phyloP scores from a whole-genome alignment of 2,113 vertebrate species.

The Pangasianodon gigas region DNA sequence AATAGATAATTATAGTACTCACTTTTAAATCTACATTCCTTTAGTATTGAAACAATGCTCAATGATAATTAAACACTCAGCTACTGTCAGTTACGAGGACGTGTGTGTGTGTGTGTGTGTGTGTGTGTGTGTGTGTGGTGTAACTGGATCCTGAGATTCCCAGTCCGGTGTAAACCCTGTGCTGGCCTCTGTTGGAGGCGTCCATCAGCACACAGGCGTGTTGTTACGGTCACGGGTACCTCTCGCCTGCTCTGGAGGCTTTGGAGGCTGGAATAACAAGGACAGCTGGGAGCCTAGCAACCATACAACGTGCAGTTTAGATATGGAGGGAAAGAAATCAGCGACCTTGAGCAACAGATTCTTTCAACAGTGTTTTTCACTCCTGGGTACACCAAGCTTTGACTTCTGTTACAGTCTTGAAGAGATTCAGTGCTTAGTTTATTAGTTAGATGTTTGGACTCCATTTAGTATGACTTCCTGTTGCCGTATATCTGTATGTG shows the following conservation, averaged over 20 bases:
- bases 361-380: not conserved
- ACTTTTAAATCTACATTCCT: not conserved
- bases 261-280: conserved; percentile 13
- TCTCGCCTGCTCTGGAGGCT: not conserved
- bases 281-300: conserved; percentile 34
- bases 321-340: not conserved
- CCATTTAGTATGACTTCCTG: not conserved
- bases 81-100: not conserved
- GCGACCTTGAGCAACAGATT: conserved; percentile 8
- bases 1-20: not conserved
- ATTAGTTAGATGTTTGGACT: not conserved
- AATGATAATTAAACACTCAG: not conserved
- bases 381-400: not conserved
- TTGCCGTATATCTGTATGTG: not conserved
- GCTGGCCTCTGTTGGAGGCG: not conserved
- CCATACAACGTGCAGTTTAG: not conserved
- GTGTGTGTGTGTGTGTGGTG: not conserved
- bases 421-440: not conserved
- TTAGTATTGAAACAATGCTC: not conserved
- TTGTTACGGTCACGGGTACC: not conserved
- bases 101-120: not conserved
- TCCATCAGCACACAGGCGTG: not conserved
- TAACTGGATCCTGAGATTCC: not conserved
- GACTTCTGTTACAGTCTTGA: not conserved
- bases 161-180: not conserved